Base-by-base conservation (phyloP, 30 jellyfish, hydroid and myxozoan species). In the Catostylus mosaicus region DNA sequence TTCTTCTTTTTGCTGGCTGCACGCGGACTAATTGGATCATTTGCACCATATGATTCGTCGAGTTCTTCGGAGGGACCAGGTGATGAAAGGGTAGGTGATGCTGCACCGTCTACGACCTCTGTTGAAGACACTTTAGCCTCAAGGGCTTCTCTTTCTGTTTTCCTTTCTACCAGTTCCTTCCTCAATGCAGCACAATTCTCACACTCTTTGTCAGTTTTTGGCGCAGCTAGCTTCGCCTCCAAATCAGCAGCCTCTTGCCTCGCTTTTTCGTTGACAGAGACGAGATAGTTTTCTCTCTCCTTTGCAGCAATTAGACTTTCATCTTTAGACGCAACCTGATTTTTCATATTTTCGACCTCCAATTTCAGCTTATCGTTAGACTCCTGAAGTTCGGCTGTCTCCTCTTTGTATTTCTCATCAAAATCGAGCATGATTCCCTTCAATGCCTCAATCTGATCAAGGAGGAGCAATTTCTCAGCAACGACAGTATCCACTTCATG, bases 1-100 rank as follows among this genome's bases (percentile, higher is more conserved):
- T 82, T 82, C 78, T 79, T 47, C 71, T 38, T 72, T 23, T 60
- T 30, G 61, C 29, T 40, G 37, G 66, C 37, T 16, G 62, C 86
- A 29, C 64, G 71, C 9, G 65, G 73, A 34, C 70, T 63, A 9
- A 57, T 70, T 57, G 88, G 78, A 5, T 76, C 68, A 3, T 77
- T 37, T 0, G 78, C 88, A 2, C 88, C 88, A 56, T 77, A 77
- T 20, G 88, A 57, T 0, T 57, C 78, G 33, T 77, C 88, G 43
- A 72, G 4, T 10, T 45, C 71, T 43, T 29, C 84, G 3, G 16
- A 37, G 34, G 78, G 27, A 20, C 24, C 68, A 50, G 78, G 31
- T 52, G 67, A 22, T 10, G 88, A 59, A 34, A 26, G 65, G 0
- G 52, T 30, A 19, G 66, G 31, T 26, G 54, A n/a, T 45, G 31